These are phyloP conservation scores for pig (Sus scrofa) DNA, from an alignment of 2,113 vertebrate species.

Conservation along the genomic window T2T-Sscrofa CM000818.6:104085501-104086000, in stretches of 20 bases:
- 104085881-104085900: background rate
- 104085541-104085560: background rate
- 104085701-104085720: background rate
- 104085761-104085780: background rate
- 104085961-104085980: background rate
- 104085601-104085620: conserved; percentile 8
- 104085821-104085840: background rate
- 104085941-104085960: background rate
- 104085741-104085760: background rate
- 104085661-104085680: conserved; percentile 57
- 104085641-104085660: background rate
- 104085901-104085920: background rate
- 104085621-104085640: background rate
- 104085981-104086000: background rate
- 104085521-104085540: background rate
- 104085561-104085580: conserved; percentile 4
- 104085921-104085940: background rate
- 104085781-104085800: background rate
- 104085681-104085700: background rate
- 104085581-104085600: background rate
- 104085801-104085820: background rate
- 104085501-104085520: conserved; percentile 34
- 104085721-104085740: background rate
- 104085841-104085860: background rate
- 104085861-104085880: background rate